A percentile compares a stretch with the other conserved stretches of the same genome.
Evolutionary conservation across 2,113 vertebrate species (phyloP).

Genomic region (Neotoma lepida): DNA sequence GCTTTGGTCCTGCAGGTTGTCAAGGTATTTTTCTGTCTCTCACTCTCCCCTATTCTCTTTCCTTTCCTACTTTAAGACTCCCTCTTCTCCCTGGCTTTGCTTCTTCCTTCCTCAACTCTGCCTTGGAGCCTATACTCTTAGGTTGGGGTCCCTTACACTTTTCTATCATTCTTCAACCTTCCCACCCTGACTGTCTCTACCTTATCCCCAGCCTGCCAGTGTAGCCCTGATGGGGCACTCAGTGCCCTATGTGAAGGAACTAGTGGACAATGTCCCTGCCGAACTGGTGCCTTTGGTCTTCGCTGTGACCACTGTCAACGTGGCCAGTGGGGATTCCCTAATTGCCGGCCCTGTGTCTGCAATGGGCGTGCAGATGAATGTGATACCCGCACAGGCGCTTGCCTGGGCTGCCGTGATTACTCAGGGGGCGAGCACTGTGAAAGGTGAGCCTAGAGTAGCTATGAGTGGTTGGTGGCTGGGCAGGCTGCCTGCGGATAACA

Average conservation of each 20-base stretch:
- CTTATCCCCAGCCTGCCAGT: constrained; percentile 90
- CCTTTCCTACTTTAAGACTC: not conserved
- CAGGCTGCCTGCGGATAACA: not conserved
- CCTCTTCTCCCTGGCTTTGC: not conserved
- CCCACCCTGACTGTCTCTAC: not conserved
- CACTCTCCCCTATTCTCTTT: not conserved
- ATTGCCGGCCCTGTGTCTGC: constrained; percentile 92
- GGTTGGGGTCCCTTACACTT: not conserved
- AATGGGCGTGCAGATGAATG: constrained; percentile 92
- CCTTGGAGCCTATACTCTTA: not conserved
- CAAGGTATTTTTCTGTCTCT: constrained; percentile 83
- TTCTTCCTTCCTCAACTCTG: constrained; percentile 10
- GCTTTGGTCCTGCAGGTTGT: constrained; percentile 94
- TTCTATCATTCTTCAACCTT: not conserved
- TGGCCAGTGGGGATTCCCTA: constrained; percentile 96
- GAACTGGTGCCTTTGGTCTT: constrained; percentile 89
- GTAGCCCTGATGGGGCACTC: constrained; percentile 91
- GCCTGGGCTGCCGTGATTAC: constrained; percentile 92
- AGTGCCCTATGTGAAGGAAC: constrained; percentile 89
- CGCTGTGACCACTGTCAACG: constrained; percentile 92
- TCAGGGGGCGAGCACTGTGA: constrained; percentile 93
- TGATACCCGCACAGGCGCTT: constrained; percentile 89
- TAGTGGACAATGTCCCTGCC: constrained; percentile 93
- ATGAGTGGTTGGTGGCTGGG: not conserved
- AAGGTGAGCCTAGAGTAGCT: constrained; percentile 83